Percentiles rank a stretch among this genome's conserved stretches.
phyloP scores from a whole-genome alignment of 2,113 vertebrate species.

The Rhizomys pruinosus region DNA sequence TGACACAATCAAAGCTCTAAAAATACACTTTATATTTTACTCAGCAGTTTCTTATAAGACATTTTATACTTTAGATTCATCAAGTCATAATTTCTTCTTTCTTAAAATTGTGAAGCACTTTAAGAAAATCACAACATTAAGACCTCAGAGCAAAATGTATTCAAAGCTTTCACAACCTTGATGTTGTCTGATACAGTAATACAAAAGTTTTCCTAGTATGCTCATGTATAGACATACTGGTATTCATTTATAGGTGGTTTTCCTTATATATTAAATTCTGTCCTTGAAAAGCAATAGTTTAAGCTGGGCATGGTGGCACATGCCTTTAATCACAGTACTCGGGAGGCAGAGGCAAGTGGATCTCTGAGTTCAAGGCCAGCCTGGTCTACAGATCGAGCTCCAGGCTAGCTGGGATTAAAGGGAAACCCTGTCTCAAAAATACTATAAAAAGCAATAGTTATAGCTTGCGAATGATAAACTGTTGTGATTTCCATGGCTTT shows the following conservation, averaged over 20 bases:
- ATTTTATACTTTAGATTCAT: neutral
- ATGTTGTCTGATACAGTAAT: neutral
- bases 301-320: no score
- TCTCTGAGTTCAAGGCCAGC: no score
- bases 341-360: no score
- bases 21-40: neutral
- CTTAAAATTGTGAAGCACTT: neutral
- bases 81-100: neutral
- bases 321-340: no score
- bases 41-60: neutral
- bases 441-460: no score
- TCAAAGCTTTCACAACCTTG: neutral
- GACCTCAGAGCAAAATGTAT: neutral
- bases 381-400: no score
- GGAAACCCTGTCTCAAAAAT: no score
- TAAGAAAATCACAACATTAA: neutral
- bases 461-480: neutral
- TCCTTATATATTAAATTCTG: neutral
- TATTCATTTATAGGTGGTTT: neutral
- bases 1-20: neutral
- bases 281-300: slow-evolving; percentile 6
- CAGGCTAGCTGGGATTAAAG: no score
- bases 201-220: neutral
- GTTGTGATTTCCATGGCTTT: neutral
- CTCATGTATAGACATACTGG: neutral